Conservation (phyloP, 2,797 vertebrate species). For the Cyclura pinguis region DNA sequence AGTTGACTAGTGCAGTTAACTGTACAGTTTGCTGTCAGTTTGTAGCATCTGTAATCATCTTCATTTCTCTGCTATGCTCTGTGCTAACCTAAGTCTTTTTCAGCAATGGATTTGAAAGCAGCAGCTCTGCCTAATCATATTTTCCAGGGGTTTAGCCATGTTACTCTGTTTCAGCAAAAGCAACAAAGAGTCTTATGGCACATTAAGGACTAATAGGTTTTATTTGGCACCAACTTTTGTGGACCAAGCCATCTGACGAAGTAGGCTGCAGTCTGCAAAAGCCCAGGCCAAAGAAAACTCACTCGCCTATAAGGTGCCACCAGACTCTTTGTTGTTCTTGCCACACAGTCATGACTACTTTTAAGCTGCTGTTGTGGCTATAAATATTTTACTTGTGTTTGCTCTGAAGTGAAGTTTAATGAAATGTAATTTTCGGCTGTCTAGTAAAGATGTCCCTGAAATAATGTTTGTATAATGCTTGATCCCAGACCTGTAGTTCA, state of each 20-base stretch:
- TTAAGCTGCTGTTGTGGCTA: slow-evolving; percentile 37
- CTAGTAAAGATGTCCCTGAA: slow-evolving; percentile 12
- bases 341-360: slow-evolving; percentile 17
- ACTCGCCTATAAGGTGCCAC: too few species aligned
- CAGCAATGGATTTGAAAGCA: neutral
- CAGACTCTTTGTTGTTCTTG: too few species aligned
- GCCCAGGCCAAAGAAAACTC: too few species aligned
- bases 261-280: too few species aligned
- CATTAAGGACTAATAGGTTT: too few species aligned
- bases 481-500: neutral
- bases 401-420: slow-evolving; percentile 8
- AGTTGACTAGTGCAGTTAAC: neutral
- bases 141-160: too few species aligned
- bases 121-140: too few species aligned
- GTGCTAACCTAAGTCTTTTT: neutral
- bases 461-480: neutral
- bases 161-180: too few species aligned
- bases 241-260: too few species aligned
- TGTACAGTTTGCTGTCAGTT: neutral
- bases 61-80: neutral
- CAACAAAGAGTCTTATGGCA: too few species aligned
- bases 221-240: too few species aligned
- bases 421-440: neutral
- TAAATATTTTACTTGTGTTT: slow-evolving; percentile 51
- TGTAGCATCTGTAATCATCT: neutral